These are phyloP conservation scores for Cydia strobilella DNA, from an alignment of 1,140 invertebrate genomes.

Conservation along the genomic window DNA sequence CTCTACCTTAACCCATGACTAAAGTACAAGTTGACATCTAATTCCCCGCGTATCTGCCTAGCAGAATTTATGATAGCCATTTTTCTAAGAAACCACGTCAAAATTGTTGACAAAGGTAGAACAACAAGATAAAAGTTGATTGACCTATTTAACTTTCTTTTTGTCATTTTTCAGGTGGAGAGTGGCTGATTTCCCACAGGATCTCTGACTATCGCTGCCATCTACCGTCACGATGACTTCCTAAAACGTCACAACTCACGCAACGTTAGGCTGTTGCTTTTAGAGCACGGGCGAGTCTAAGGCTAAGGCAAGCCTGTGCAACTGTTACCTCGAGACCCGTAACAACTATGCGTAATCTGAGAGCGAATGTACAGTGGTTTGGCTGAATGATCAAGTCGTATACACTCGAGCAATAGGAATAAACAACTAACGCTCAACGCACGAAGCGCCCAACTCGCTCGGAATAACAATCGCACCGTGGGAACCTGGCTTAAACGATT, in stretches of 20 bases:
- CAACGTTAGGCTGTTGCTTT: conserved; percentile 41
- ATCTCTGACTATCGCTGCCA: conserved; percentile 19
- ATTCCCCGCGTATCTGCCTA: not conserved
- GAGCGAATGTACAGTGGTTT: not conserved
- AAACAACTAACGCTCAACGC: conserved; percentile 46
- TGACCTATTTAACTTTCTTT: not conserved
- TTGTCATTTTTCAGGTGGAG: not conserved
- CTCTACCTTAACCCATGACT: too few relatives aligned
- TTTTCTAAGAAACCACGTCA: not conserved
- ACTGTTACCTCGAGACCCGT: not conserved
- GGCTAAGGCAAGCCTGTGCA: not conserved
- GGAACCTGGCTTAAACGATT: conserved; percentile 65
- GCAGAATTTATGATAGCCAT: not conserved
- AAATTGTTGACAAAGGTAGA: not conserved
- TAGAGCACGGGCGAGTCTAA: not conserved
- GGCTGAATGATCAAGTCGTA: not conserved
- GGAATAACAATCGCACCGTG: conserved; percentile 74
- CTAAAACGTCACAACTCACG: conserved; percentile 62
- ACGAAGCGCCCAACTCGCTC: conserved; percentile 52
- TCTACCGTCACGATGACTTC: conserved; percentile 43
- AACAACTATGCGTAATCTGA: not conserved
- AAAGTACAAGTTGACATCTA: too few relatives aligned
- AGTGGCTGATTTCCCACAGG: conserved; percentile 14
- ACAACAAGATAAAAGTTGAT: conserved; percentile 2
- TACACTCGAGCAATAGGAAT: not conserved